Evolutionary conservation across 1,140 invertebrate species (phyloP).

Genomic region (Lethocerus indicus): DNA sequence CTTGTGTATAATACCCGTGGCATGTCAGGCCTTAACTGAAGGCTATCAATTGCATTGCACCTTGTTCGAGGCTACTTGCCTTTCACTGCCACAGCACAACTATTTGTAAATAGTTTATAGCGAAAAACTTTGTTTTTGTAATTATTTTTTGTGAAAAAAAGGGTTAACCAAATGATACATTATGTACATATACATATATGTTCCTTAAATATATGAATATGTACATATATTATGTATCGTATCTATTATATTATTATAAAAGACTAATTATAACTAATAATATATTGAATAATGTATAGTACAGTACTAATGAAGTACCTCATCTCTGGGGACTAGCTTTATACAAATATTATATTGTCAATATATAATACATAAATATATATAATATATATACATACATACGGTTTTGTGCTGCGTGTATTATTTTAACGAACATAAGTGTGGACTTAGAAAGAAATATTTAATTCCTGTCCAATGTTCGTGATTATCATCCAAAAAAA

Average conservation of each 20-base stretch:
- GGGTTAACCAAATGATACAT: no score
- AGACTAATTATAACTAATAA: conserved; percentile 11
- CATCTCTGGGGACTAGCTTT: conserved; percentile 16
- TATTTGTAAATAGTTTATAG: conserved; percentile 12
- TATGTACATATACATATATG: no score
- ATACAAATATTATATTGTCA: conserved; percentile 8
- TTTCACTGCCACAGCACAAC: conserved; percentile 19
- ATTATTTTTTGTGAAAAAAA: conserved; percentile 10
- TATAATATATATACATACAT: no score
- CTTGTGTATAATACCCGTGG: conserved; percentile 1
- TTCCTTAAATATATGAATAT: conserved; percentile 6
- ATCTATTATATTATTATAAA: conserved; percentile 15
- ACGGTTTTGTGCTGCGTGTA: no score
- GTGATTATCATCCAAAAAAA: no score
- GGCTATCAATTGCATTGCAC: conserved; percentile 7
- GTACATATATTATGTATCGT: conserved; percentile 14
- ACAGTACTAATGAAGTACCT: conserved; percentile 17
- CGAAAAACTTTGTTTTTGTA: conserved; percentile 5
- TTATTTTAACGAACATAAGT: no score
- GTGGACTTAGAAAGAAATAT: no score
- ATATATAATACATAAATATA: conserved; percentile 7
- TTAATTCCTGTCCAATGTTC: no score
- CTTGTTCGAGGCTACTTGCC: conserved; percentile 12
- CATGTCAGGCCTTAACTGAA: conserved; percentile 10
- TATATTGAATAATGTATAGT: conserved; percentile 16